Evolutionary conservation across 35 echinoderm and acorn worm genomes (phyloP).

Genomic region (Ophioderma brevispina): DNA sequence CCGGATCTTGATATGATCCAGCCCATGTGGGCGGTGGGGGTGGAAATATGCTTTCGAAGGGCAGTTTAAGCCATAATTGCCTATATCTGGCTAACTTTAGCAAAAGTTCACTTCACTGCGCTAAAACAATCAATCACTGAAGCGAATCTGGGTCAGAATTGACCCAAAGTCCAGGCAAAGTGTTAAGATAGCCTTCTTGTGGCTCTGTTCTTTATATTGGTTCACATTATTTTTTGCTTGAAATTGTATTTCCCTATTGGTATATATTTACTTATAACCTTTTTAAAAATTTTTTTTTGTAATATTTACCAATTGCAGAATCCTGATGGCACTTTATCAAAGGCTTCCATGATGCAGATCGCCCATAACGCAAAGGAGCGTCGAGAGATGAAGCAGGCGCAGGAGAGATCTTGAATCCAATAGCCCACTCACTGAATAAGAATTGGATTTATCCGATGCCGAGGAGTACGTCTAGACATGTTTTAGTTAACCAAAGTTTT

Average conservation of each 20-base stretch:
- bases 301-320: constrained; percentile 49
- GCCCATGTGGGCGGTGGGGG: neutral
- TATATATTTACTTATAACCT: too few species aligned
- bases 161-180: too few species aligned
- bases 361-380: constrained; percentile 91
- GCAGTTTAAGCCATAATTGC: neutral
- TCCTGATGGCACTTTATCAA: constrained; percentile 95
- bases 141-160: too few species aligned
- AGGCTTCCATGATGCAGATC: constrained; percentile 99
- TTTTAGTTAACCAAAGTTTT: too few species aligned
- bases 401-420: constrained; percentile 84
- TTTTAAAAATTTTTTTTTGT: too few species aligned
- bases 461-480: constrained; percentile 79
- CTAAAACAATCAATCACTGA: too few species aligned
- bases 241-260: too few species aligned
- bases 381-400: constrained; percentile 87
- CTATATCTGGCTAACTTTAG: too few species aligned
- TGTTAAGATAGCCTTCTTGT: too few species aligned
- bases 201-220: too few species aligned
- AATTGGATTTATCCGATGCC: constrained; percentile 99
- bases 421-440: constrained; percentile 96
- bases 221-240: too few species aligned
- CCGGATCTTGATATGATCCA: neutral
- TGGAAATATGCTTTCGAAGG: neutral
- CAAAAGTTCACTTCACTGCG: too few species aligned